A percentile compares a stretch with the other conserved stretches of the same genome.
Evolutionary conservation across 2,797 vertebrate genomes (phyloP).

Genomic region (Cyprinodon diabolis): DNA sequence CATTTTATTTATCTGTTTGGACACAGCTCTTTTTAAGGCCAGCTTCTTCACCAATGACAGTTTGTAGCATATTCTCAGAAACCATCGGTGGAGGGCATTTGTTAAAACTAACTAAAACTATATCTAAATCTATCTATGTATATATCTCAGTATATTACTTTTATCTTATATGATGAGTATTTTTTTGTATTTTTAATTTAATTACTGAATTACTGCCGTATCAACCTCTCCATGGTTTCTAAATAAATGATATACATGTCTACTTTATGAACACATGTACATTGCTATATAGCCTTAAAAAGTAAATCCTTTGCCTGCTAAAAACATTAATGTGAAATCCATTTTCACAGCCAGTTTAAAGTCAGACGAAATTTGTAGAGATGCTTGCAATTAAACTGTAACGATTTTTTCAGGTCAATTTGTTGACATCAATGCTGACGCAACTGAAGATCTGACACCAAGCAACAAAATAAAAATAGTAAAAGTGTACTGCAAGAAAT

Average conservation of each 20-base stretch:
- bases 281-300: neutral
- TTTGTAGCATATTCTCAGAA: no score
- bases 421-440: slow-evolving; percentile 28
- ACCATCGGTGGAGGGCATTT: no score
- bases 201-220: neutral
- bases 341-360: slow-evolving; percentile 1
- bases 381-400: slow-evolving; percentile 7
- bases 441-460: slow-evolving; percentile 28
- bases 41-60: no score
- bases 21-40: no score
- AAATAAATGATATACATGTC: neutral
- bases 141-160: no score
- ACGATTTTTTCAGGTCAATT: slow-evolving; percentile 15
- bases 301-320: neutral
- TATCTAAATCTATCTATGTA: no score
- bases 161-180: no score
- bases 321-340: neutral
- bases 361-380: neutral
- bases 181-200: no score
- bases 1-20: no score
- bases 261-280: neutral
- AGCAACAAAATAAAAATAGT: slow-evolving; percentile 49
- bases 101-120: no score
- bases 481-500: slow-evolving; percentile 46
- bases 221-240: neutral